A percentile compares a stretch with the other conserved stretches of the same genome.
phyloP scores from a whole-genome alignment of 1,140 invertebrate genomes.

The Drosophila kepulauana region DNA sequence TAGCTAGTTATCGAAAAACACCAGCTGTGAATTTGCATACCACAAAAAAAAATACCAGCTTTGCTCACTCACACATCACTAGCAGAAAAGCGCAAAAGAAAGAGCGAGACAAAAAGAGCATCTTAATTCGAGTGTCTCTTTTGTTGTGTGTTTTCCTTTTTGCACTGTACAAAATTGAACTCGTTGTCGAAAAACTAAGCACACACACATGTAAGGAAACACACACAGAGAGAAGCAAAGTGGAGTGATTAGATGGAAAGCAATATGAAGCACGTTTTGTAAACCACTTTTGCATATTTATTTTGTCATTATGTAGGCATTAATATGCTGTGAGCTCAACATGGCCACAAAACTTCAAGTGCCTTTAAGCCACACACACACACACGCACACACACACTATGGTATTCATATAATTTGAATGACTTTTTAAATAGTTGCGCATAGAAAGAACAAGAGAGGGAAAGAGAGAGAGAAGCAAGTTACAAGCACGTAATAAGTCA shows the following conservation, averaged over 20 bases:
- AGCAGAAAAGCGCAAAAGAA: slow-evolving; percentile 6
- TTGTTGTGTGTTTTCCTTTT: slow-evolving; percentile 61
- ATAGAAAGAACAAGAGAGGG: slow-evolving; percentile 25
- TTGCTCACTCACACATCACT: background rate
- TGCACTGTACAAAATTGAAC: slow-evolving; percentile 62
- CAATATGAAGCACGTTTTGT: slow-evolving; percentile 76
- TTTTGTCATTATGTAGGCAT: slow-evolving; percentile 85
- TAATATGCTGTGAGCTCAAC: slow-evolving; percentile 68
- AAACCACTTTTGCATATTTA: slow-evolving; percentile 85
- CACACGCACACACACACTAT: slow-evolving; percentile 34
- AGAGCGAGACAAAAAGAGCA: too few relatives aligned
- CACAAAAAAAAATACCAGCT: too few relatives aligned
- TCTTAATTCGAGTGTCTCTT: slow-evolving; percentile 55
- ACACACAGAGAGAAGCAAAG: slow-evolving; percentile 3
- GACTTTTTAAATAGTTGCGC: slow-evolving; percentile 84
- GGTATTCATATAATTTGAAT: slow-evolving; percentile 83
- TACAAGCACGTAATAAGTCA: slow-evolving; percentile 74
- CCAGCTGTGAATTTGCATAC: too few relatives aligned
- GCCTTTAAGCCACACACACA: slow-evolving; percentile 47
- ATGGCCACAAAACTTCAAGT: slow-evolving; percentile 23
- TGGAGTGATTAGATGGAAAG: slow-evolving; percentile 70
- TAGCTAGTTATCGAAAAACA: too few relatives aligned
- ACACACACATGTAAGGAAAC: slow-evolving; percentile 4
- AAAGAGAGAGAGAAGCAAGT: slow-evolving; percentile 39
- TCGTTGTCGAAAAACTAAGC: slow-evolving; percentile 42